Percentiles rank a stretch among this genome's conserved stretches.
Conservation (phyloP, 2,113 vertebrate genomes). For the Chauna torquata region DNA sequence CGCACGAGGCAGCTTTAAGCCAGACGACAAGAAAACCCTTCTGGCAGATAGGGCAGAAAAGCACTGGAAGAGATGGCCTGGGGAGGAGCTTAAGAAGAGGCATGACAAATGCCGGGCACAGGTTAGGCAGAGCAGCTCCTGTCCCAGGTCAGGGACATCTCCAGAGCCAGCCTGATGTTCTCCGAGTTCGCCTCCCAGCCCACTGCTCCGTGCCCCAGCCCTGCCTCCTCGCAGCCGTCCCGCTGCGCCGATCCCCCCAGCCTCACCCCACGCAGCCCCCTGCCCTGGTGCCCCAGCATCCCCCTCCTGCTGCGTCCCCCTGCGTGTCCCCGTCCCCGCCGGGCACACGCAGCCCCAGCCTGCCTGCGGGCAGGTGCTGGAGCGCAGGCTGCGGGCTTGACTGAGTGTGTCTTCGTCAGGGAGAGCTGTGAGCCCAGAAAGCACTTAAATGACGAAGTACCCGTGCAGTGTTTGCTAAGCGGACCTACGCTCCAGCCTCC, state of each 20-base stretch:
- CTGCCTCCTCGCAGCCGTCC: not conserved
- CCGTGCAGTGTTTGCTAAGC: conserved; percentile 6
- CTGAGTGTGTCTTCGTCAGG: not conserved
- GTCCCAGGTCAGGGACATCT: not conserved
- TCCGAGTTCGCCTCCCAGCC: not conserved
- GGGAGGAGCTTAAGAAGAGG: not conserved
- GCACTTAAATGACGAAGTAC: not conserved
- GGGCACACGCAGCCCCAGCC: not conserved
- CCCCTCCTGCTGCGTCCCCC: not conserved
- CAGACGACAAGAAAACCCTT: not conserved
- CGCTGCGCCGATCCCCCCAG: not conserved
- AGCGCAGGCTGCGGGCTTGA: not conserved
- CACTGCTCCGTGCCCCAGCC: not conserved
- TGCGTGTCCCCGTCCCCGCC: rapidly evolving
- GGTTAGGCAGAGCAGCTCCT: not conserved
- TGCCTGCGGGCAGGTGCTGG: not conserved
- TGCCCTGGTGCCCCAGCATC: not conserved
- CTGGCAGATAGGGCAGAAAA: not conserved
- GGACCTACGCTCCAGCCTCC: not conserved
- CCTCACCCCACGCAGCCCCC: not conserved
- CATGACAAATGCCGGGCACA: not conserved
- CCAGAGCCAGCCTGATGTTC: not conserved
- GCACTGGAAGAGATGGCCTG: not conserved
- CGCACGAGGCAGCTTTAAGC: not conserved
- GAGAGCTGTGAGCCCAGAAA: conserved; percentile 20